Evolutionary conservation across 2,797 vertebrate genomes (phyloP).

Genomic region (Clarias fuscus): DNA sequence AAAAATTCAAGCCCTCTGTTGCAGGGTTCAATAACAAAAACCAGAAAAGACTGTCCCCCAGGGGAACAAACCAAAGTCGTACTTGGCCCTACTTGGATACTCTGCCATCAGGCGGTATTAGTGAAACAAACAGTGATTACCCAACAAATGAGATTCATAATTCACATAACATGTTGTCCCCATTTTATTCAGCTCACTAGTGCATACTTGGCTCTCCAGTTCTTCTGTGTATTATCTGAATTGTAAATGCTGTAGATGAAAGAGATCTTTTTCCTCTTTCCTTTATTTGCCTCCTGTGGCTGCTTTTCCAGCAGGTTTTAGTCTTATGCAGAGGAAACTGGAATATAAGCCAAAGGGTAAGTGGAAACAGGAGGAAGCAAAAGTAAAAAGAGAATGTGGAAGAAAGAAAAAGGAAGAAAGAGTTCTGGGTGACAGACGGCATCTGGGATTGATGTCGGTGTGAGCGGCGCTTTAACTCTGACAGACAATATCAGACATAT

Average conservation of each 20-base stretch:
- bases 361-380: background rate
- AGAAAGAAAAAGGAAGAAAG: conserved; percentile 2
- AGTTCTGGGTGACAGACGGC: conserved; percentile 11
- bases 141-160: background rate
- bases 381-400: background rate
- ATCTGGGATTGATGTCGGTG: background rate
- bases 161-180: background rate
- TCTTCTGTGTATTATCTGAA: conserved; percentile 9
- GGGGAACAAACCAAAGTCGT: background rate
- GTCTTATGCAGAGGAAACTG: background rate
- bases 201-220: background rate
- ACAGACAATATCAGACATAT: conserved; percentile 6
- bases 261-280: background rate
- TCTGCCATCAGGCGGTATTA: background rate
- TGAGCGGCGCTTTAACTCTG: conserved; percentile 1
- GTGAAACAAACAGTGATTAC: background rate
- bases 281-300: background rate
- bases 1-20: background rate
- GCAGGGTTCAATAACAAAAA: background rate
- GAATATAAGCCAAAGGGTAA: background rate
- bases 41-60: background rate
- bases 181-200: background rate
- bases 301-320: background rate
- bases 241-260: background rate
- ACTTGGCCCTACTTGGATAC: background rate